phyloP scores from a whole-genome alignment of 2,888 invertebrate genomes.

The Auanema freiburgensis region DNA sequence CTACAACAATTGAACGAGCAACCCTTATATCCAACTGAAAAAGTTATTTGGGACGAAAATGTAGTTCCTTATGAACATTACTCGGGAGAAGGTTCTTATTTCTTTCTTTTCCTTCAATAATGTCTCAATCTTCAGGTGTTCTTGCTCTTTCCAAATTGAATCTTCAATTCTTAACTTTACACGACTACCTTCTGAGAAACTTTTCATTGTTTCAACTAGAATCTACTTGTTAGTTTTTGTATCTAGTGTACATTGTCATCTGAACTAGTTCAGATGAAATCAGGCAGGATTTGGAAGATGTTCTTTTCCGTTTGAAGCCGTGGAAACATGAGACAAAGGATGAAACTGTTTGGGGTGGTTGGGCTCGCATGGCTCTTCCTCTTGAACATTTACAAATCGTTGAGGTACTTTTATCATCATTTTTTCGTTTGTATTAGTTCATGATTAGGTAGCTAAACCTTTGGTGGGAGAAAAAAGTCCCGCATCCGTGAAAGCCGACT shows the following conservation, averaged over 20 bases:
- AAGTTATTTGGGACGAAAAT: slow-evolving; percentile 98
- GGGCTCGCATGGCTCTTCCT: slow-evolving; percentile 98
- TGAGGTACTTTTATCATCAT: slow-evolving; percentile 72
- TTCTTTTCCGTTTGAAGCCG: slow-evolving; percentile 88
- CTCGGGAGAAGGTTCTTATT: slow-evolving; percentile 78
- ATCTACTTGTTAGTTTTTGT: slow-evolving; percentile 78
- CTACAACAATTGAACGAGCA: slow-evolving; percentile 91
- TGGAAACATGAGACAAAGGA: slow-evolving; percentile 72
- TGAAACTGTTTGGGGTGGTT: slow-evolving; percentile 84
- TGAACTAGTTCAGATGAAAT: slow-evolving; percentile 99
- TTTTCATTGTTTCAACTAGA: slow-evolving; percentile 95
- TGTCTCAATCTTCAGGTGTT: slow-evolving; percentile 63
- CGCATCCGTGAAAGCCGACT: slow-evolving; percentile 90
- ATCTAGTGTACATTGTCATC: slow-evolving; percentile 86
- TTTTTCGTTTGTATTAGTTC: no score
- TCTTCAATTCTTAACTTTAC: slow-evolving; percentile 93
- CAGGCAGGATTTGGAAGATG: slow-evolving; percentile 95
- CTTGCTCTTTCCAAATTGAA: slow-evolving; percentile 94
- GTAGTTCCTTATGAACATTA: slow-evolving; percentile 96
- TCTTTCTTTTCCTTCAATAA: slow-evolving; percentile 2
- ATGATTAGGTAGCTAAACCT: slow-evolving; percentile 71
- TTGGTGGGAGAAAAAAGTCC: slow-evolving; percentile 84
- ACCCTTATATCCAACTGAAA: slow-evolving; percentile 97
- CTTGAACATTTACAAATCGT: slow-evolving; percentile 89
- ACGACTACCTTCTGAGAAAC: slow-evolving; percentile 94